Base-by-base conservation (phyloP, 2,888 invertebrate genomes). In the Rosalia funebris region DNA sequence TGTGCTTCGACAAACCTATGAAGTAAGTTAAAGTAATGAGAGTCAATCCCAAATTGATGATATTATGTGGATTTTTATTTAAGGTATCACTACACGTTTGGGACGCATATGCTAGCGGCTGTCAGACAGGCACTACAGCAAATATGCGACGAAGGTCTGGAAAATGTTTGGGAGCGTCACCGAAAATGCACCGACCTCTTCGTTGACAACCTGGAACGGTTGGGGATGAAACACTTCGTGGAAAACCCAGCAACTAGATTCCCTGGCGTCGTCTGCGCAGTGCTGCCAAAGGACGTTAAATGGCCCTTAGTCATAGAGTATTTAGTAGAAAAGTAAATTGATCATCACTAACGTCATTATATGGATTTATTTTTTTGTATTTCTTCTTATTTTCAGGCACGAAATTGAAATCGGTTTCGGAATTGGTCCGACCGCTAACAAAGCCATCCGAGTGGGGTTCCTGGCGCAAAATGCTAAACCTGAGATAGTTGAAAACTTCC, bases 21-120 rank as follows among this genome's bases (percentile, higher is more conserved):
- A 31, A 11, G 50, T 57, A 50, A 25, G 37, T 20, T 34, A 5
- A 7, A 25, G 25, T 25, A 3, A n/a, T n/a, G n/a, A n/a, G n/a
- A n/a, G n/a, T n/a, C n/a, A n/a, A n/a, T n/a, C n/a, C n/a, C n/a
- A n/a, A n/a, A n/a, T n/a, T n/a, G n/a, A n/a, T n/a, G n/a, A n/a
- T n/a, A n/a, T n/a, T n/a, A n/a, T n/a, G n/a, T n/a, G n/a, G n/a
- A n/a, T n/a, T n/a, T n/a, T n/a, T n/a, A n/a, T 25, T 25, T 25
- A 67, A 86, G 90, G 41, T 95, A 95, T 76, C 94, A 95, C 79
- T 95, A 95, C 80, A 96, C 95, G 0, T 85, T 90, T 12, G 89
- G 90, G 12, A 85, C 91, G 0, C 91, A 89, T 1, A 79, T 91
- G 57, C 75, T 95, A 0, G 93, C 91, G 81, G 91, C 90, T 0